phyloP scores from a whole-genome alignment of 2,888 invertebrate species.

The Trichopoda pennipes region DNA sequence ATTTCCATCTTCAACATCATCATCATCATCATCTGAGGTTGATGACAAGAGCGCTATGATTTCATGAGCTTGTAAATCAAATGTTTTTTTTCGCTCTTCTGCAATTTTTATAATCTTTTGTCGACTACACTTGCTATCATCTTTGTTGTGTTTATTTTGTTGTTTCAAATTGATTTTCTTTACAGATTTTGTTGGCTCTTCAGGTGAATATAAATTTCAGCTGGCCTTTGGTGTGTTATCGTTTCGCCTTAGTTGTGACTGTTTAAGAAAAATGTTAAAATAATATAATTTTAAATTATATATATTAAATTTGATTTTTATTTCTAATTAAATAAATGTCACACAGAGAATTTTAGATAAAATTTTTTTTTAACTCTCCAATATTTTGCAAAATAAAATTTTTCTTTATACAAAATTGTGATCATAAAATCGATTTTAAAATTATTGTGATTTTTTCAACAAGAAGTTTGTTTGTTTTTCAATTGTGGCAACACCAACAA shows the following conservation, averaged over 20 bases:
- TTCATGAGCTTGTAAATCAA: constrained; percentile 54
- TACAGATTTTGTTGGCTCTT: constrained; percentile 65
- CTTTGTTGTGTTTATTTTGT: constrained; percentile 52
- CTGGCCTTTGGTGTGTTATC: constrained; percentile 81
- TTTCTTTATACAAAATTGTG: neutral
- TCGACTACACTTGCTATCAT: neutral
- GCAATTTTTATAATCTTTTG: constrained; percentile 24
- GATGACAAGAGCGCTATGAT: constrained; percentile 63
- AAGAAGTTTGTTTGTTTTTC: no score
- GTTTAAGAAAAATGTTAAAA: constrained; percentile 15
- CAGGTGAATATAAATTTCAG: constrained; percentile 79
- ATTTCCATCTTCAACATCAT: neutral
- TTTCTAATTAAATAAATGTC: no score
- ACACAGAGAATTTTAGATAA: no score
- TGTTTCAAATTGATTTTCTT: constrained; percentile 53
- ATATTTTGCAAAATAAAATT: neutral
- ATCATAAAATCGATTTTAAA: no score
- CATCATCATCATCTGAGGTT: constrained; percentile 64
- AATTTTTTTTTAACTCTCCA: no score
- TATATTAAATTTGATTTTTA: no score
- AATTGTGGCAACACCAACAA: no score
- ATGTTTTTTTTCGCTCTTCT: neutral
- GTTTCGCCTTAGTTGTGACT: constrained; percentile 81
- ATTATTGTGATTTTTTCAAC: no score
- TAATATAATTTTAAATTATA: constrained; percentile 2